Evolutionary conservation across 2,113 vertebrate genomes (phyloP).

Genomic region (Meles meles): DNA sequence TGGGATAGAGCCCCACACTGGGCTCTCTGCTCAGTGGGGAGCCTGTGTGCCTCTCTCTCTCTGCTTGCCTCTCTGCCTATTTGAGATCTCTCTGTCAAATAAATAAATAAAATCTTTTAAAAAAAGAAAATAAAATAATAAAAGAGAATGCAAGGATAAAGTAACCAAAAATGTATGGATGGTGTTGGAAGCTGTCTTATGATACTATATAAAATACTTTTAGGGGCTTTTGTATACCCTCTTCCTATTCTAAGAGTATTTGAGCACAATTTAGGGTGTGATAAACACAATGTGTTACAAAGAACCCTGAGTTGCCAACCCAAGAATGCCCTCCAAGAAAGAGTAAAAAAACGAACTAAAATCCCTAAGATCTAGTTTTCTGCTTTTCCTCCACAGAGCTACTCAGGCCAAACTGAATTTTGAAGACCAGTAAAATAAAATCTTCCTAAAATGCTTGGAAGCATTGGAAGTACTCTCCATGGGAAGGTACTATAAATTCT

Average conservation of each 20-base stretch:
- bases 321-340: background rate
- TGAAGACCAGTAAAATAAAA: background rate
- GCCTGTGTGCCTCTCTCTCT: no score
- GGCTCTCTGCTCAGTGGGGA: no score
- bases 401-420: background rate
- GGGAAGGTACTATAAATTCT: background rate
- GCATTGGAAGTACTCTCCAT: no score
- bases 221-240: background rate
- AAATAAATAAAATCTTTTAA: no score
- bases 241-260: background rate
- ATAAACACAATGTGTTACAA: background rate
- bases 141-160: background rate
- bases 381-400: background rate
- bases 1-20: no score
- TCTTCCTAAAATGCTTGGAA: background rate
- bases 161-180: background rate
- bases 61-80: no score
- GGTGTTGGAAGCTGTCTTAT: background rate
- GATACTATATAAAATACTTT: background rate
- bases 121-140: background rate
- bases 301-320: background rate
- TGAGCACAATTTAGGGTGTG: background rate
- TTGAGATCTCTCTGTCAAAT: no score
- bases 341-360: background rate
- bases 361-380: background rate